Base-by-base conservation (phyloP, 2,113 vertebrate species). In the Coptodon rendalli region DNA sequence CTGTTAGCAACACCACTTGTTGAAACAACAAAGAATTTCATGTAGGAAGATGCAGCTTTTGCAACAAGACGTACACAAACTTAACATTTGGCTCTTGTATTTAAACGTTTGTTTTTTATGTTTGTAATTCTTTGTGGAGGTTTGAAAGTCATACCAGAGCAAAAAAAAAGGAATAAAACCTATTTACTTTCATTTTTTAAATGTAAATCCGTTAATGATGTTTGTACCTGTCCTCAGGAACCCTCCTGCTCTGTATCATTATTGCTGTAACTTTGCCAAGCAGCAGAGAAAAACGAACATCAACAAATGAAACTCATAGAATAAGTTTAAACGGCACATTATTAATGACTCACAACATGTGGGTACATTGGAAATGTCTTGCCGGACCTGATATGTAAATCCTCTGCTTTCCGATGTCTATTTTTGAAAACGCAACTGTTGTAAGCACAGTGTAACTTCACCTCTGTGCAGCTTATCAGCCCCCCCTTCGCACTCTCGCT, bases 1-100 rank as follows among this genome's bases (percentile, higher is more conserved):
- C 87, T 91, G 86, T 86, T 22, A 90, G 83, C 83, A 27, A 38
- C 76, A 81, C 31, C 66, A 68, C 81, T 91, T 90, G 89, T 91
- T 91, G 82, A 80, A 54, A 66, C 68, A 80, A 90, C 52, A 85
- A 84, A 50, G 16, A 78, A 80, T 86, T 80, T 36, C 10, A 29
- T 61, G n/a, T 27, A 16, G 31, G 36, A 76, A 71, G 50, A 43
- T 7, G 57, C 24, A 50, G 4, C 66, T 81, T 36, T 63, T 24
- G 4, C 6, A 27, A 14, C 29, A 10, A 81, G 9, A 85, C 50
- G 12, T 13, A 7, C 29, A 52, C 27, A 85, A 79, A 40, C 53
- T 40, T 12, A 82, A 61, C 3, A 2, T 52, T 56, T 45, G 7
- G 11, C 12, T 17, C 17, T 6, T 80, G 27, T 40, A 7, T 54